phyloP scores from a whole-genome alignment of 1,140 invertebrate genomes.

The Anastrepha obliqua region DNA sequence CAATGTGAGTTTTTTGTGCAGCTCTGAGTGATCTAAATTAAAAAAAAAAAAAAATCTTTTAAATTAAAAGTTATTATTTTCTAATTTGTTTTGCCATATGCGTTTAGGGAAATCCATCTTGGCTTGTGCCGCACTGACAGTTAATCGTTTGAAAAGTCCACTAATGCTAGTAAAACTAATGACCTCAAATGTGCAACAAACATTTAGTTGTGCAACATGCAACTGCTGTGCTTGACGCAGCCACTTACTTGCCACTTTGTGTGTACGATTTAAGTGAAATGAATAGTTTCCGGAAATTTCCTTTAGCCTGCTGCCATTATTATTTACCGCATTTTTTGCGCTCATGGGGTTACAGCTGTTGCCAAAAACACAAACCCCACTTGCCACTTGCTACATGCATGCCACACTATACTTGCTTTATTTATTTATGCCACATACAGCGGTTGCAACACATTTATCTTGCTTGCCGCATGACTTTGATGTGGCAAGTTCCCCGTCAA shows the following conservation, averaged over 20 bases:
- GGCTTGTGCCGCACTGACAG: neutral
- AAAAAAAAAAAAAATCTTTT: too few relatives aligned
- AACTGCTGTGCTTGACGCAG: neutral
- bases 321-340: conserved; percentile 28
- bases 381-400: neutral
- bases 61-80: too few relatives aligned
- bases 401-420: too few relatives aligned
- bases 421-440: conserved; percentile 43
- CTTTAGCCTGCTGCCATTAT: neutral
- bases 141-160: neutral
- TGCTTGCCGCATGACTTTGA: conserved; percentile 28
- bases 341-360: conserved; percentile 27
- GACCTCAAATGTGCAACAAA: neutral
- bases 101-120: neutral
- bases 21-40: too few relatives aligned
- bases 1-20: too few relatives aligned
- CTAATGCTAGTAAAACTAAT: conserved; percentile 3
- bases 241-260: neutral
- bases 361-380: neutral
- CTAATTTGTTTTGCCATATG: too few relatives aligned
- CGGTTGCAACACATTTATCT: conserved; percentile 49
- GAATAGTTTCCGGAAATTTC: neutral
- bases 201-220: neutral
- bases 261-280: conserved; percentile 7
- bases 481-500: conserved; percentile 37